phyloP scores from a whole-genome alignment of 2,888 invertebrate species.

The Nomada lathburiana region DNA sequence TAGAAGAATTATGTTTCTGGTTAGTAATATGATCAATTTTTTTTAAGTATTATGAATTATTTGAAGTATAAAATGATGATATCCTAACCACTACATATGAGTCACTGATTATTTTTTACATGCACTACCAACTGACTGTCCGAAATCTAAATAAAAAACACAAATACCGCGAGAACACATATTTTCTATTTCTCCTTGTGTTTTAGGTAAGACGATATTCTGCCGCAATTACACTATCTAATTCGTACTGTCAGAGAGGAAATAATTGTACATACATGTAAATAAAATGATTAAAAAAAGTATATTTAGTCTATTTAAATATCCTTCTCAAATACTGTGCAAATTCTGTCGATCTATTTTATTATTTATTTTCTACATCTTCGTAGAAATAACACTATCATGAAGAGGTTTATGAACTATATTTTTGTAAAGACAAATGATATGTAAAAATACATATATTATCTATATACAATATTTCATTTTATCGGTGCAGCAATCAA shows the following conservation, averaged over 20 bases:
- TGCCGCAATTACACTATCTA: neutral
- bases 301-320: neutral
- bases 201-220: conserved; percentile 17
- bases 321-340: neutral
- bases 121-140: conserved; percentile 58
- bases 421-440: conserved; percentile 82
- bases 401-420: conserved; percentile 79
- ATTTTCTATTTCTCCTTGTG: conserved; percentile 22
- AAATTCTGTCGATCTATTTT: conserved; percentile 13
- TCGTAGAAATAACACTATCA: conserved; percentile 33
- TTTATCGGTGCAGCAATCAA: conserved; percentile 82
- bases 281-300: neutral
- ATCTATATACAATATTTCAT: conserved; percentile 83
- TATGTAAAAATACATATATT: conserved; percentile 84
- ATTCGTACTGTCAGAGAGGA: conserved; percentile 15
- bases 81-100: conserved; percentile 23
- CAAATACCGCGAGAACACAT: conserved; percentile 1
- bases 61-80: conserved; percentile 28
- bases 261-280: neutral
- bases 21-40: conserved; percentile 23
- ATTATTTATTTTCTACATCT: neutral
- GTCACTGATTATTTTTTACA: conserved; percentile 49
- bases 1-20: neutral
- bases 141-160: conserved; percentile 1
- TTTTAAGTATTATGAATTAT: neutral